Conservation (phyloP, 64 coral and sea anemone genomes). For the Exaiptasia diaphana region DNA sequence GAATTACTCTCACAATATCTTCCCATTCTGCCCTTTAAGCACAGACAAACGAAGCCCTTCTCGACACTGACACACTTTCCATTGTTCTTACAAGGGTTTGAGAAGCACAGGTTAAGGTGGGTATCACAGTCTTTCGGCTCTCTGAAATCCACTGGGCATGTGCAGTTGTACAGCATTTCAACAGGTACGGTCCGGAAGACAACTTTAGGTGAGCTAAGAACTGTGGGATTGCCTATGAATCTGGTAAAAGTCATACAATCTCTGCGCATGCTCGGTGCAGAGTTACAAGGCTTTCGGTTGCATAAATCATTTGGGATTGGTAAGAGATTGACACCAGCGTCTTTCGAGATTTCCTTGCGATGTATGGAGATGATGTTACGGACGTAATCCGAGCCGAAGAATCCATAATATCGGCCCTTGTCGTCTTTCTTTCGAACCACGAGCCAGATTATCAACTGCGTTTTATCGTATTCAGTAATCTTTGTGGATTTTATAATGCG, state of each 20-base stretch:
- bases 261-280: background rate
- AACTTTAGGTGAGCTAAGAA: constrained; percentile 61
- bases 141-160: constrained; percentile 55
- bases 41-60: constrained; percentile 66
- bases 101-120: constrained; percentile 78
- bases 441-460: constrained; percentile 69
- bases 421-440: constrained; percentile 55
- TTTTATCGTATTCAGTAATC: constrained; percentile 46
- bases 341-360: constrained; percentile 43
- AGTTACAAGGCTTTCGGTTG: constrained; percentile 48
- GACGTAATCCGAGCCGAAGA: constrained; percentile 47
- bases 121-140: constrained; percentile 55
- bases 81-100: constrained; percentile 63
- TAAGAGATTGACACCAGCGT: constrained; percentile 50
- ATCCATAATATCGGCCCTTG: constrained; percentile 37
- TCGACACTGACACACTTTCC: constrained; percentile 74
- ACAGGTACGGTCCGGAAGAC: constrained; percentile 80
- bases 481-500: constrained; percentile 38
- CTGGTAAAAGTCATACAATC: constrained; percentile 45
- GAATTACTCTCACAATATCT: constrained; percentile 76
- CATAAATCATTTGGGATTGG: constrained; percentile 62
- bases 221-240: constrained; percentile 19
- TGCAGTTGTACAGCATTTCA: constrained; percentile 11
- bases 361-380: constrained; percentile 71
- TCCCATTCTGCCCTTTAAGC: constrained; percentile 48